Base-by-base conservation (phyloP, 2,797 vertebrate genomes). In the Spatula clypeata region DNA sequence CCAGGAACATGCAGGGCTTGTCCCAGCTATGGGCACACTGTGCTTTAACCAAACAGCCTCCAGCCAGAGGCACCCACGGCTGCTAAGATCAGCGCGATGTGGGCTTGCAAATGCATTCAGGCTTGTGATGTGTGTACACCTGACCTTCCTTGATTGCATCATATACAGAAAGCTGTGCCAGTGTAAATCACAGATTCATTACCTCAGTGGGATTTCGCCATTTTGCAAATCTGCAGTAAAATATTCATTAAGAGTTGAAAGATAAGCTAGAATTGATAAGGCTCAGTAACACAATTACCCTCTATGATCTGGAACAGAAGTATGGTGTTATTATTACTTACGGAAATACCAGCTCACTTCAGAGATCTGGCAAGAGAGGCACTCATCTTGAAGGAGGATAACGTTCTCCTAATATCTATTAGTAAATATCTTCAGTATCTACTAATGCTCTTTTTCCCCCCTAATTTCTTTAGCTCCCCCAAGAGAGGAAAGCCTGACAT, bases 21-120 rank as follows among this genome's bases (percentile, higher is more conserved):
- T 29, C 71, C 69, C 18, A 51, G 44, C 61, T 69, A 49, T 1
- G 2, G 45, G 23, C 36, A 27, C 0, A 0, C 6, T 55, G 60
- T 31, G 24, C 55, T 73, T 72, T 42, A 91, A 86, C 11, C 32
- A 32, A 26, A 18, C 21, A 55, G 32, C 32, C 44, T 90, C 53
- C 49, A 60, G 76, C 21, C 54, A 61, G 49, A 21, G 32, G 38
- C 29, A 47, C 12, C 38, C 75, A 42, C 1, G 9, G 58, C 62
- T 53, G 26, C 6, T 31, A 67, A 66, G 54, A 69, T 72, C 67
- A 72, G 71, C 45, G 42, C 31, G 67, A n/a, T 18, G 60, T 2
- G 21, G 44, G 19, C 27, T 82, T 57, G 55, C 67, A 54, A 54
- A 19, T 8, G 24, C 14, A 24, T 57, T 90, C 34, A 29, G 75